These are phyloP conservation scores for Rhynchomys soricoides DNA, from an alignment of 2,113 vertebrate genomes.

Conservation along the genomic window DNA sequence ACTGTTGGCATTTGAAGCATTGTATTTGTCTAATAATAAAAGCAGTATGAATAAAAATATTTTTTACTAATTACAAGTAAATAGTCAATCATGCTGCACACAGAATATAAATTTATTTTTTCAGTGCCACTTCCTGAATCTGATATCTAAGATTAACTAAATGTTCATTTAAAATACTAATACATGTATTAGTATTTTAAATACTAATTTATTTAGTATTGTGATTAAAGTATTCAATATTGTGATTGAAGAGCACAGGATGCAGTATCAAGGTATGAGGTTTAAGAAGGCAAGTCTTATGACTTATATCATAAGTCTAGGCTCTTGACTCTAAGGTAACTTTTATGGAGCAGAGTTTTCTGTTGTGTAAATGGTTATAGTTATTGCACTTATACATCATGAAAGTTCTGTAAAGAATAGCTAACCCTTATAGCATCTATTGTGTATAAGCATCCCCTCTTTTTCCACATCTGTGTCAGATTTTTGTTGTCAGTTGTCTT, in stretches of 20 bases:
- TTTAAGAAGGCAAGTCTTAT: background rate
- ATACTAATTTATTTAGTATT: background rate
- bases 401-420: background rate
- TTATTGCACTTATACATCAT: background rate
- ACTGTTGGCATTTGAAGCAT: background rate
- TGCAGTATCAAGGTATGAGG: background rate
- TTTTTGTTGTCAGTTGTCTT: background rate
- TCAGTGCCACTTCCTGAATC: background rate
- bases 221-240: background rate
- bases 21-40: background rate
- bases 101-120: background rate
- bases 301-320: background rate
- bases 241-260: background rate
- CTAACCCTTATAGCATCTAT: background rate
- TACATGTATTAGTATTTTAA: background rate
- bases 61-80: conserved; percentile 31
- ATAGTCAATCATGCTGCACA: background rate
- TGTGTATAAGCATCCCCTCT: background rate
- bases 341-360: background rate
- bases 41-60: background rate
- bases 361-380: background rate
- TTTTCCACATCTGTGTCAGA: background rate
- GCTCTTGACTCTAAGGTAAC: background rate
- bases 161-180: background rate
- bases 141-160: background rate